Evolutionary conservation across 1,140 invertebrate species (phyloP).

Genomic region (Lasaia peninsularis): DNA sequence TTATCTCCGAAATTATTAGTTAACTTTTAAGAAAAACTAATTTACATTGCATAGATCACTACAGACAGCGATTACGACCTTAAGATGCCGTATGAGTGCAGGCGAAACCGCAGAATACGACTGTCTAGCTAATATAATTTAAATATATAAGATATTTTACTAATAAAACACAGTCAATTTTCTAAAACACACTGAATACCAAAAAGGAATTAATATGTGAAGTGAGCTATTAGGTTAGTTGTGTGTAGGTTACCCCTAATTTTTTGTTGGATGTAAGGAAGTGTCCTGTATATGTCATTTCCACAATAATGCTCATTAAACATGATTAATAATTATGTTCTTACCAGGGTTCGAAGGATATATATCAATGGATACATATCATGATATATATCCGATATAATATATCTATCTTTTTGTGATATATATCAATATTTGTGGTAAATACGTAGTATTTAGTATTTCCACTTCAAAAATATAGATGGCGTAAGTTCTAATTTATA

Average conservation of each 20-base stretch:
- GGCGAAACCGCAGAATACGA: slow-evolving; percentile 33
- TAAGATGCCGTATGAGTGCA: slow-evolving; percentile 20
- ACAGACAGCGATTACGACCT: neutral
- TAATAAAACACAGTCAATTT: slow-evolving; percentile 28
- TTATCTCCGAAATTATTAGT: no score
- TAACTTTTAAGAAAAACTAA: no score
- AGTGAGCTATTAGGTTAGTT: neutral
- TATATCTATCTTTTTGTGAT: no score
- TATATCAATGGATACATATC: no score
- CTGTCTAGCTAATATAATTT: neutral
- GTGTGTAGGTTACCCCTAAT: neutral
- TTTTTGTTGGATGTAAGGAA: neutral
- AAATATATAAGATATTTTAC: neutral
- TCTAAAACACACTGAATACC: slow-evolving; percentile 22
- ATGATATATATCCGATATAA: no score
- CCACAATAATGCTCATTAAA: neutral
- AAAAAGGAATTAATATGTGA: slow-evolving; percentile 17
- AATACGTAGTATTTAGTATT: no score
- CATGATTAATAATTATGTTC: slow-evolving; percentile 4
- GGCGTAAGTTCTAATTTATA: no score
- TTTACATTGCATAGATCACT: no score
- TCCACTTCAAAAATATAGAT: no score
- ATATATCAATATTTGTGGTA: no score
- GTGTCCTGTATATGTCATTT: neutral
- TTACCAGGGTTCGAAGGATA: no score